A percentile compares a stretch with the other conserved stretches of the same genome.
These are phyloP conservation scores for Enoplosus armatus DNA, from an alignment of 2,797 vertebrate genomes.

Conservation along the genomic window DNA sequence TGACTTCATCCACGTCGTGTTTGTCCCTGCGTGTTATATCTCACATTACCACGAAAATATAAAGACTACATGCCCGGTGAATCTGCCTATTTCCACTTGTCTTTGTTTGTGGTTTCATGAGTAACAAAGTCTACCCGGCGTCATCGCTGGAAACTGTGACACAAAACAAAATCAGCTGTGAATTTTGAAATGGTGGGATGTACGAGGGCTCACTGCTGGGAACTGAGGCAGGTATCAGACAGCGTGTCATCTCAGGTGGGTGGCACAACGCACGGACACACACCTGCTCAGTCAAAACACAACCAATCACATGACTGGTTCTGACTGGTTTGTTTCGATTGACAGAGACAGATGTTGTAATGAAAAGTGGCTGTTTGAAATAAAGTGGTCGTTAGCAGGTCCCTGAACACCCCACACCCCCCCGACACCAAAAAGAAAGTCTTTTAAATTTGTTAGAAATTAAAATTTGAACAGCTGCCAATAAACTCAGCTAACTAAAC, in stretches of 20 bases:
- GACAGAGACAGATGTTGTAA: neutral
- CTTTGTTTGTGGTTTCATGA: neutral
- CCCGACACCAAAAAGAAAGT: neutral
- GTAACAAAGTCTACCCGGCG: neutral
- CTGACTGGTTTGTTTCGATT: neutral
- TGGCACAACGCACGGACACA: neutral
- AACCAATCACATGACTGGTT: neutral
- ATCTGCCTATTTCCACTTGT: neutral
- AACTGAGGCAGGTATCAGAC: constrained; percentile 13
- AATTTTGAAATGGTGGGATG: constrained; percentile 28
- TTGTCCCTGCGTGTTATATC: neutral
- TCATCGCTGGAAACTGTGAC: constrained; percentile 6
- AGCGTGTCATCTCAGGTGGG: constrained; percentile 32
- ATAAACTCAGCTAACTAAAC: neutral
- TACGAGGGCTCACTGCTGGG: neutral
- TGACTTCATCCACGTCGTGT: neutral
- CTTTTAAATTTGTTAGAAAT: no score
- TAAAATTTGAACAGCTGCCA: neutral
- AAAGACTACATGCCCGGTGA: neutral
- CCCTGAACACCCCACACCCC: no score
- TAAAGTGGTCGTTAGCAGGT: neutral
- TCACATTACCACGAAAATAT: neutral
- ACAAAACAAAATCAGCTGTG: neutral
- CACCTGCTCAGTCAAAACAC: neutral
- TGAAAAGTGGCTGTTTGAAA: neutral